Conservation (phyloP, 2,888 invertebrate species). For the Plagiodera versicolora region DNA sequence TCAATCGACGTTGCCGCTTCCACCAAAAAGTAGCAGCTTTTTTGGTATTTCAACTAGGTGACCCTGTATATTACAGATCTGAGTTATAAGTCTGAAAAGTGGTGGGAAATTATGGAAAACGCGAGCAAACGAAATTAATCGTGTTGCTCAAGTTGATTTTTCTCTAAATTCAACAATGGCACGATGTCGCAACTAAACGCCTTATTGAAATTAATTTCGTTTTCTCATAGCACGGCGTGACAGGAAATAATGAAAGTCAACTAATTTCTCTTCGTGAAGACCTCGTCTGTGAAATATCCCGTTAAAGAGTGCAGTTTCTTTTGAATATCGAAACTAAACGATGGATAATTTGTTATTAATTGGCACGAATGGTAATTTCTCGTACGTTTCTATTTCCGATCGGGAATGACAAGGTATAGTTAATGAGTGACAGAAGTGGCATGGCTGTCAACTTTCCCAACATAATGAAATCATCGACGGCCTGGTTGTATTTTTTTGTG, state of each 20-base stretch:
- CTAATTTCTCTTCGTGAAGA: constrained; percentile 8
- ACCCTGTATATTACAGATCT: too few species aligned
- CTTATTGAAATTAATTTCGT: constrained; percentile 1
- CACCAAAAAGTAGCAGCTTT: too few species aligned
- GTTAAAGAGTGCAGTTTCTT: background rate
- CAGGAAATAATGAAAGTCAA: constrained; percentile 13
- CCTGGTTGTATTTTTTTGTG: background rate
- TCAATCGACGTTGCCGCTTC: too few species aligned
- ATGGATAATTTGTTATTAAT: background rate
- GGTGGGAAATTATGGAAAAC: too few species aligned
- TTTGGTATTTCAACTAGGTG: too few species aligned
- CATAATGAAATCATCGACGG: background rate
- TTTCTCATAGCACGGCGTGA: constrained; percentile 6
- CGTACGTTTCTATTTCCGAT: background rate
- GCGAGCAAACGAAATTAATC: too few species aligned
- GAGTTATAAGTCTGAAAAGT: too few species aligned
- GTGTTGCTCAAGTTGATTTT: too few species aligned
- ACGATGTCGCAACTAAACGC: background rate
- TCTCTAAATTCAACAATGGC: background rate
- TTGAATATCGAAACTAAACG: background rate
- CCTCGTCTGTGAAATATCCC: constrained; percentile 1
- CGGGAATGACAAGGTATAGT: background rate
- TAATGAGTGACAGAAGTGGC: background rate
- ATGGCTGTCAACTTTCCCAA: background rate
- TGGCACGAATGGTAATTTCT: background rate